A percentile compares a stretch with the other conserved stretches of the same genome.
These are phyloP conservation scores for Parthenolecanium corni DNA, from an alignment of 2,888 invertebrate genomes.

Conservation along the genomic window DNA sequence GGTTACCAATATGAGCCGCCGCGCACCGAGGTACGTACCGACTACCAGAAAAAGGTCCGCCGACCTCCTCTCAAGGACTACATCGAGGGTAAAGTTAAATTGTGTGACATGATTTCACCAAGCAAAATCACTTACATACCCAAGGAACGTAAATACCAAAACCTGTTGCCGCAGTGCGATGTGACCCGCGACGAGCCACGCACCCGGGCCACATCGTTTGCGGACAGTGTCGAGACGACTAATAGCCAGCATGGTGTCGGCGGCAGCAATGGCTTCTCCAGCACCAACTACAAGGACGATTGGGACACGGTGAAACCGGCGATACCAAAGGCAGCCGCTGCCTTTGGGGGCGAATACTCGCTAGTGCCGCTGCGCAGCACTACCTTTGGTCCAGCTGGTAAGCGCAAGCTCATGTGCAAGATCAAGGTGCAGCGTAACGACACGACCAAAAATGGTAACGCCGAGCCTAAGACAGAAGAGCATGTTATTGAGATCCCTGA, in stretches of 20 bases:
- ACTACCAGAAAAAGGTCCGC: conserved; percentile 17
- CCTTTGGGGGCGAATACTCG: background rate
- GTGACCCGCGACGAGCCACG: background rate
- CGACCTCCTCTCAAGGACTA: conserved; percentile 23
- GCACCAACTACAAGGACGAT: background rate
- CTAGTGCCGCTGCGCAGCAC: conserved; percentile 7
- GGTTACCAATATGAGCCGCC: conserved; percentile 9
- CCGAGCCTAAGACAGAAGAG: background rate
- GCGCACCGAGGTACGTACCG: conserved; percentile 10
- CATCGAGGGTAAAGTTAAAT: conserved; percentile 24
- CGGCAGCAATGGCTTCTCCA: background rate
- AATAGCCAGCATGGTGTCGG: background rate
- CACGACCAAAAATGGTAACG: background rate
- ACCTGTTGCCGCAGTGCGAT: background rate
- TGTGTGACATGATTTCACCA: conserved; percentile 22
- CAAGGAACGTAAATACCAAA: conserved; percentile 18
- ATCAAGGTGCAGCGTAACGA: conserved; percentile 7
- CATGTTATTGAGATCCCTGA: conserved; percentile 18
- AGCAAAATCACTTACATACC: conserved; percentile 23
- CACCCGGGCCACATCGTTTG: background rate
- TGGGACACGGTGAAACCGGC: background rate
- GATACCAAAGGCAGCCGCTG: background rate
- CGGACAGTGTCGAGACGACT: background rate
- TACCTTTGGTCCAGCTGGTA: background rate
- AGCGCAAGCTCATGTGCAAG: conserved; percentile 22